Percentiles rank a stretch among this genome's conserved stretches.
These are phyloP conservation scores for Macroramphosus scolopax DNA, from an alignment of 2,797 vertebrate genomes.

Conservation along the genomic window DNA sequence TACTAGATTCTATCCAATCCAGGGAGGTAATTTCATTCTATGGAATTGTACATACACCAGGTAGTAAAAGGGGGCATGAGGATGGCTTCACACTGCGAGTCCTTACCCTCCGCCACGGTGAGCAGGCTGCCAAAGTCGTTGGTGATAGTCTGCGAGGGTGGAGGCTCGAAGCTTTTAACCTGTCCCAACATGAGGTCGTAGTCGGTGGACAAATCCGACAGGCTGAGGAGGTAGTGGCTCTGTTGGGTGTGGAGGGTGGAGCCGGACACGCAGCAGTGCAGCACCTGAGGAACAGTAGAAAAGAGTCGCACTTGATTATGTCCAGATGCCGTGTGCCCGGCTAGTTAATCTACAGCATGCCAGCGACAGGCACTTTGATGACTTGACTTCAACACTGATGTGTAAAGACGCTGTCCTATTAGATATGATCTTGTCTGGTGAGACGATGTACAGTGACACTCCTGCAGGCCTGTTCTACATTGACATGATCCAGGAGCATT, in stretches of 20 bases:
- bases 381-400: conserved; percentile 23
- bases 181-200: conserved; percentile 90
- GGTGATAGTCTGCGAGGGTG: conserved; percentile 72
- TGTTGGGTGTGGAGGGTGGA: conserved; percentile 92
- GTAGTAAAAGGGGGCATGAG: conserved; percentile 9
- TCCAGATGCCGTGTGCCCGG: conserved; percentile 4
- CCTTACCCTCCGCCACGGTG: conserved; percentile 92
- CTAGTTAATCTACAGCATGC: conserved; percentile 2
- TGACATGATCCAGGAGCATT: conserved; percentile 47
- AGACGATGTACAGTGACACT: conserved; percentile 33
- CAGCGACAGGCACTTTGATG: conserved; percentile 16
- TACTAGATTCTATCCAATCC: too few species aligned
- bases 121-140: conserved; percentile 89
- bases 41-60: conserved; percentile 10
- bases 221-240: conserved; percentile 90
- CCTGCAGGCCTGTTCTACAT: conserved; percentile 24
- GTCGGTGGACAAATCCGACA: conserved; percentile 89
- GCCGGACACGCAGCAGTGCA: conserved; percentile 94
- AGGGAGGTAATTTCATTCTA: too few species aligned
- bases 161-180: conserved; percentile 84
- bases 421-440: conserved; percentile 13
- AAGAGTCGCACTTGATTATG: conserved; percentile 1
- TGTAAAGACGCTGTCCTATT: conserved; percentile 8
- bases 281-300: conserved; percentile 72
- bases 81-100: neutral